Conservation (phyloP, 2,113 vertebrate genomes). For the Podarcis muralis region DNA sequence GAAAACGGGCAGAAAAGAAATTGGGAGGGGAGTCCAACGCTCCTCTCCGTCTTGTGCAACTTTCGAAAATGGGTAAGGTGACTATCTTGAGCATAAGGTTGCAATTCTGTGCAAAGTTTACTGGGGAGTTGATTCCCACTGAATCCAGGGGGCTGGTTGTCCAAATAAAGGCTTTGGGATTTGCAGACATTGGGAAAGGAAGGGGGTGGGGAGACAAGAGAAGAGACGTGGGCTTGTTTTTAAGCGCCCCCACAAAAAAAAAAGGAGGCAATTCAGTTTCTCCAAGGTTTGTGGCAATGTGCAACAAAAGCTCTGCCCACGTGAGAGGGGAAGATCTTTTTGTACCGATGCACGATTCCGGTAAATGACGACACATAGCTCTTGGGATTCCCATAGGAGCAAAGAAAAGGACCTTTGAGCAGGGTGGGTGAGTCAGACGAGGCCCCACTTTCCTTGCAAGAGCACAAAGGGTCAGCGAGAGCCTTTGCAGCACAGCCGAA, state of each 20-base stretch:
- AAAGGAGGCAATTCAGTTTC: accelerated
- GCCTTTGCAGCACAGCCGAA: not conserved
- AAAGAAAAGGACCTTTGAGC: not conserved
- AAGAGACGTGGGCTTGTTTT: not conserved
- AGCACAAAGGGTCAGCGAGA: not conserved
- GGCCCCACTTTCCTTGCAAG: not conserved
- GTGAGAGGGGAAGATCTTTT: not conserved
- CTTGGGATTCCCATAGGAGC: not conserved
- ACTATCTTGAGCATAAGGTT: not conserved
- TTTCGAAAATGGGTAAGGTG: not conserved
- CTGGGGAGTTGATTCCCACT: not conserved
- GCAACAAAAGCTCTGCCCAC: slow-evolving; percentile 6
- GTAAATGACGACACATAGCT: not conserved
- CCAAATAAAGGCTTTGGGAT: not conserved
- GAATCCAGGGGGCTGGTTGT: not conserved
- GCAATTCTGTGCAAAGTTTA: not conserved
- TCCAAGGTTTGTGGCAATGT: not conserved
- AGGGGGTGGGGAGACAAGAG: accelerated
- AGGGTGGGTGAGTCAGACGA: not conserved
- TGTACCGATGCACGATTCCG: accelerated
- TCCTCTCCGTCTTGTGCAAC: too few species aligned
- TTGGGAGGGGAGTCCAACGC: too few species aligned
- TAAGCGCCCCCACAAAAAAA: accelerated
- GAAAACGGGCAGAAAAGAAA: not conserved
- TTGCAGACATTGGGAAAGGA: not conserved